These are phyloP conservation scores for Lasioglossum calceatum DNA, from an alignment of 2,888 invertebrate species.

Conservation along the genomic window DNA sequence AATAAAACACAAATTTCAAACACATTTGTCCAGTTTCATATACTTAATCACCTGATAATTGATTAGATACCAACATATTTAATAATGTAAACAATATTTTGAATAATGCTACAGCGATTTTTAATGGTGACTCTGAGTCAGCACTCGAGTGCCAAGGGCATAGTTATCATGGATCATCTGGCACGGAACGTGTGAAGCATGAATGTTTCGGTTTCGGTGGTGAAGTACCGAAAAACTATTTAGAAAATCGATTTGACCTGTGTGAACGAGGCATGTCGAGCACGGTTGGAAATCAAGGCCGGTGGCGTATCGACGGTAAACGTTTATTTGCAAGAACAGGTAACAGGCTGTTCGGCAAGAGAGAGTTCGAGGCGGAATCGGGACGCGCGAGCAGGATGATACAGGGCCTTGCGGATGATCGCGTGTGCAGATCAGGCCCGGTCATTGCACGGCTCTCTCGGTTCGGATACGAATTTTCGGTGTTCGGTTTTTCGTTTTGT, in stretches of 20 bases:
- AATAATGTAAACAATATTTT: too few relatives aligned
- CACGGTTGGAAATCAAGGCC: background rate
- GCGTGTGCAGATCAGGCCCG: conserved; percentile 73
- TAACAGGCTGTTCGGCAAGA: conserved; percentile 19
- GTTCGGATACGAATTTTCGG: conserved; percentile 76
- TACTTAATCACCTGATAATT: too few relatives aligned
- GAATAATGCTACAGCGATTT: too few relatives aligned
- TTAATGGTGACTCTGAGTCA: too few relatives aligned
- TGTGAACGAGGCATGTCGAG: background rate
- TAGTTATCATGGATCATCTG: too few relatives aligned
- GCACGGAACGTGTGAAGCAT: too few relatives aligned
- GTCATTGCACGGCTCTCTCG: conserved; percentile 77
- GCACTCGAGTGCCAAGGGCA: too few relatives aligned
- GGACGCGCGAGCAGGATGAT: conserved; percentile 39
- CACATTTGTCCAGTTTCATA: too few relatives aligned
- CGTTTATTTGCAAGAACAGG: background rate
- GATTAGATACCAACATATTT: too few relatives aligned
- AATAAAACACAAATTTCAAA: too few relatives aligned
- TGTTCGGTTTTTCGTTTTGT: conserved; percentile 59
- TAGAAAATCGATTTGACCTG: background rate
- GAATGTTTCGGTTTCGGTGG: too few relatives aligned
- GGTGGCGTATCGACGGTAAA: background rate
- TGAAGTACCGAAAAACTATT: background rate
- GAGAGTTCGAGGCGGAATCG: conserved; percentile 31
- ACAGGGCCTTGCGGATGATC: conserved; percentile 62